Conservation (phyloP, 2,797 vertebrate genomes). For the Strix occidentalis region DNA sequence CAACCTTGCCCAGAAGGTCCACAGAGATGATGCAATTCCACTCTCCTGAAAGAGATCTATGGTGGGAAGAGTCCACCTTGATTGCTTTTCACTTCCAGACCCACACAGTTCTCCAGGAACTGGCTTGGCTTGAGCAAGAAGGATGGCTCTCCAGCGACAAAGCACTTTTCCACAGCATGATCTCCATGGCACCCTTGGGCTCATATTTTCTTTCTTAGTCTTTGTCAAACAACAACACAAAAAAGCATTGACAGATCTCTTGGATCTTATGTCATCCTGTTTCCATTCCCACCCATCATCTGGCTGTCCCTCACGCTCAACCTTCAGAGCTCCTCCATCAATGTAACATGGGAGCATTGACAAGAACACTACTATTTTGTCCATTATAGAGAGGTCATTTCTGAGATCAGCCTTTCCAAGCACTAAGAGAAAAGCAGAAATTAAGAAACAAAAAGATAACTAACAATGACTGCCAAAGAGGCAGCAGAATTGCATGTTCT, state of each 20-base stretch:
- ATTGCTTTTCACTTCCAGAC: background rate
- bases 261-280: background rate
- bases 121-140: background rate
- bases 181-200: background rate
- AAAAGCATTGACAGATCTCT: background rate
- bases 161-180: background rate
- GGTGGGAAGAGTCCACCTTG: background rate
- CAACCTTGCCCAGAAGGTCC: background rate
- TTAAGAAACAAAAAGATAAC: background rate
- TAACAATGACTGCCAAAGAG: background rate
- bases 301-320: background rate
- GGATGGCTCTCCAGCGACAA: background rate
- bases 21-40: background rate
- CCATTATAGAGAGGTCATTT: background rate
- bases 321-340: background rate
- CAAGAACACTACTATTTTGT: background rate
- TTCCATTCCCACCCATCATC: background rate
- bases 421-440: background rate
- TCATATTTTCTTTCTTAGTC: background rate
- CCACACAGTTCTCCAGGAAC: background rate
- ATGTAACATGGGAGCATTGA: background rate
- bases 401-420: background rate
- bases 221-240: background rate
- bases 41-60: background rate
- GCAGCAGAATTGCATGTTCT: background rate